These are phyloP conservation scores for Adelognathus sp. DNA, from an alignment of 2,888 invertebrate species.

Conservation along the genomic window DNA sequence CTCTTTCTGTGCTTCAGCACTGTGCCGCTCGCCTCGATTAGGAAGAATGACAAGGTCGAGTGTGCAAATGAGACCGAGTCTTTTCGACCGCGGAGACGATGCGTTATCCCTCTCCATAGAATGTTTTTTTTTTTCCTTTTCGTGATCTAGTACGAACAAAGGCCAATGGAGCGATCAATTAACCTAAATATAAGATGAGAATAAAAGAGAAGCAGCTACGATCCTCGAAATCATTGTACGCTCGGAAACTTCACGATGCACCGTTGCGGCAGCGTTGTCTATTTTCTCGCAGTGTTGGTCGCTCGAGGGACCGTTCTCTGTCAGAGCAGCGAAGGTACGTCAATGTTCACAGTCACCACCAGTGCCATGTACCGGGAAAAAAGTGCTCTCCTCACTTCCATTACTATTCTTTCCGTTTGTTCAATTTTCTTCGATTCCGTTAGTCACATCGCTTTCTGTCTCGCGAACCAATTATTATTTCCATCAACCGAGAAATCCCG, in stretches of 20 bases:
- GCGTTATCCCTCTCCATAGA: constrained; percentile 17
- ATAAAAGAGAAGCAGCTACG: constrained; percentile 46
- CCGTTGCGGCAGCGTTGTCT: background rate
- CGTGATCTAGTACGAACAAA: constrained; percentile 6
- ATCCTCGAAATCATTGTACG: constrained; percentile 41
- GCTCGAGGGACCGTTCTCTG: constrained; percentile 7
- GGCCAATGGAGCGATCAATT: constrained; percentile 44
- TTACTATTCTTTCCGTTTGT: background rate
- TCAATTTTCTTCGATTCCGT: background rate
- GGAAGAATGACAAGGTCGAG: constrained; percentile 23
- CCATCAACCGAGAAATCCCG: constrained; percentile 7
- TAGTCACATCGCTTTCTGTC: background rate
- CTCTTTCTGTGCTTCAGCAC: background rate
- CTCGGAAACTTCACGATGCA: constrained; percentile 44
- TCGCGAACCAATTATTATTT: constrained; percentile 22
- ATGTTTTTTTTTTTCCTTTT: background rate
- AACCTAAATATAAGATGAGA: constrained; percentile 46
- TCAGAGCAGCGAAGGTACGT: constrained; percentile 32
- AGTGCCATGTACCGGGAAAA: background rate
- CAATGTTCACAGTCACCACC: background rate
- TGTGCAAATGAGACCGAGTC: constrained; percentile 12
- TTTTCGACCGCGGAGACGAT: background rate
- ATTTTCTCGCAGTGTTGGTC: constrained; percentile 31
- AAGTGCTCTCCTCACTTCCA: background rate
- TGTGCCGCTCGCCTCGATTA: background rate